phyloP scores from a whole-genome alignment of 2,888 invertebrate genomes.

The Drosophila incognita region DNA sequence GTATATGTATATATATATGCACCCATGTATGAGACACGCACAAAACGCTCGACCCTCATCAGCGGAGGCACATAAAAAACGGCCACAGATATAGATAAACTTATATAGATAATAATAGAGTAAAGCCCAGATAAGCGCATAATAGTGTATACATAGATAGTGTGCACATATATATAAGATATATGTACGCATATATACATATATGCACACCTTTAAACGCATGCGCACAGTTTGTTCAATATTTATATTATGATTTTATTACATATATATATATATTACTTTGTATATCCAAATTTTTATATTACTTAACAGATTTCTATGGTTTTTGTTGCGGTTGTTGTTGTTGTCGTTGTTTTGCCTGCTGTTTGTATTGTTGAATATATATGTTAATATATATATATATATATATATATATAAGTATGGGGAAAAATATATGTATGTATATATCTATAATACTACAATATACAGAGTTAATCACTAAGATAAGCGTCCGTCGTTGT shows the following conservation, averaged over 20 bases:
- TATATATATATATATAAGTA: constrained; percentile 13
- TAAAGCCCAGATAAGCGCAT: constrained; percentile 26
- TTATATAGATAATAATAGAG: constrained; percentile 14
- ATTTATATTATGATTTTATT: constrained; percentile 35
- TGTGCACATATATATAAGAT: background rate
- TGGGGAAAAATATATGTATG: constrained; percentile 10
- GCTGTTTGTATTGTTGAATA: constrained; percentile 11
- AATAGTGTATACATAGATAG: constrained; percentile 19
- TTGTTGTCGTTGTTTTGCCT: constrained; percentile 8
- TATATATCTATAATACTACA: constrained; percentile 56
- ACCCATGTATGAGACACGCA: background rate
- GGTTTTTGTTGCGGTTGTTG: constrained; percentile 10
- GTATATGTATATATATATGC: background rate
- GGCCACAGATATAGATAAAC: constrained; percentile 16
- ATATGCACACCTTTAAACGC: constrained; percentile 10
- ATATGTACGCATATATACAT: background rate
- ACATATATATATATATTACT: constrained; percentile 11
- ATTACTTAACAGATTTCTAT: constrained; percentile 19
- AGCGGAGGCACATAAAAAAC: constrained; percentile 3
- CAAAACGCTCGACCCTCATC: constrained; percentile 1
- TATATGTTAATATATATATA: constrained; percentile 2
- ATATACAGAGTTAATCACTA: constrained; percentile 60
- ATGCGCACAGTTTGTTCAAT: constrained; percentile 15
- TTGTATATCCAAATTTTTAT: constrained; percentile 26
- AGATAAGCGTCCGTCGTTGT: constrained; percentile 57